Base-by-base conservation (phyloP, 2,888 invertebrate genomes). In the Lumbricus terrestris region DNA sequence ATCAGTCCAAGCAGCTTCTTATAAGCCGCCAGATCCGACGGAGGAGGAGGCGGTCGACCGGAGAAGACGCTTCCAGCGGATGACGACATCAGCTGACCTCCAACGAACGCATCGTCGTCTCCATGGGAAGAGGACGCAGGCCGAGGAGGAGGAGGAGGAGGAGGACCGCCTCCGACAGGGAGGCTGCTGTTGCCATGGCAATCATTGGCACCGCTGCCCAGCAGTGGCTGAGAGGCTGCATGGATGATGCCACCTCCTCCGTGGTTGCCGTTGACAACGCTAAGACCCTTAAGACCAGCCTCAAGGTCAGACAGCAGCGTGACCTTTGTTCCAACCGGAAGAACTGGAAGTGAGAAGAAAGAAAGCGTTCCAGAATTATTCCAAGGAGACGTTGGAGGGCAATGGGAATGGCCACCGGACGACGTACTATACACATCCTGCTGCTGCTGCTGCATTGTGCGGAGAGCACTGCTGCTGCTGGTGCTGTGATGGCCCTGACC, bases 1-100 rank as follows among this genome's bases (percentile, higher is more conserved):
- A 94, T 94, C 92, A 92, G 89, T n/a, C 93, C 94, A 13, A 95
- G 93, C 88, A 95, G 93, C 90, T 94, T 94, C 92, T 94, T 94
- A 92, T 94, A 95, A 11, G 95, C 95, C 35, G 94, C 92, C 92
- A 94, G 93, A 91, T 94, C 94, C n/a, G n/a, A n/a, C n/a, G n/a
- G n/a, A n/a, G n/a, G n/a, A n/a, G n/a, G n/a, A n/a, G n/a, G n/a
- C 85, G 37, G 18, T 34, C 85, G 34, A 37, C 35, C 20, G 8
- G 20, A 23, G 35, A 85, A 85, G 11, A 33, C 85, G 37, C n/a
- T 85, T 37, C 34, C 85, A 34, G 13, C 85, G 5, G 37, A 85
- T 23, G 37, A 35, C 20, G 85, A 34, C 85, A 37, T 18, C 34
- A 37, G 85, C 88, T 83, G 37, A 35, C 33, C 37, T 18, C n/a